phyloP scores from a whole-genome alignment of 2,888 invertebrate species.

The Apodemia mormo region DNA sequence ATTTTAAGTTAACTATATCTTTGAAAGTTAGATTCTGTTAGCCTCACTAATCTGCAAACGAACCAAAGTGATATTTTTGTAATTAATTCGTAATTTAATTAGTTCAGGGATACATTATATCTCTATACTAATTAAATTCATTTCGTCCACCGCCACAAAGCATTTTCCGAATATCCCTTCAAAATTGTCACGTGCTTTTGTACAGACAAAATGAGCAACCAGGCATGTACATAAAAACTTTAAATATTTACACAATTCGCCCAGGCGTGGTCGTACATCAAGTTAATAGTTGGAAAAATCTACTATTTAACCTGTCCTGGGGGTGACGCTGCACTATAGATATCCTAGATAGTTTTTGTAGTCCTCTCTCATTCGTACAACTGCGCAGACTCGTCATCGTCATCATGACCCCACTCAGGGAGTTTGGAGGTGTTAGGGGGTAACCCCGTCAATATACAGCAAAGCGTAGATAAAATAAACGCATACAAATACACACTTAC shows the following conservation, averaged over 20 bases:
- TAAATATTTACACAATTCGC: constrained; percentile 32
- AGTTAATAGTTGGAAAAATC: constrained; percentile 52
- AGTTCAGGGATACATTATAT: background rate
- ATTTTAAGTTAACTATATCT: too few species aligned
- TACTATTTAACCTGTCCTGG: constrained; percentile 49
- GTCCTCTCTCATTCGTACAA: constrained; percentile 56
- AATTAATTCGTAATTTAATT: background rate
- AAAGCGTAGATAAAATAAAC: constrained; percentile 72
- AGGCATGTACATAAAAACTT: constrained; percentile 31
- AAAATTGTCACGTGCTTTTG: constrained; percentile 19
- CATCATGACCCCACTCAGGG: constrained; percentile 58
- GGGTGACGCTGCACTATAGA: constrained; percentile 36
- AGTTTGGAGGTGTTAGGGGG: constrained; percentile 37
- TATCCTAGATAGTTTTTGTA: constrained; percentile 52
- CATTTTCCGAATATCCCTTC: background rate
- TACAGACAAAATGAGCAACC: constrained; percentile 20
- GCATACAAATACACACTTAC: constrained; percentile 41
- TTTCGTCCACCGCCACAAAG: background rate
- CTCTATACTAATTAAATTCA: background rate
- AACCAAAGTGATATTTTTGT: too few species aligned
- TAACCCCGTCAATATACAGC: constrained; percentile 67
- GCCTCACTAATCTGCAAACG: too few species aligned
- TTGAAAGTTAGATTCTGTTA: too few species aligned
- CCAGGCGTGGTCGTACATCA: constrained; percentile 35
- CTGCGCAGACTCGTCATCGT: constrained; percentile 73